Percentiles rank a stretch among this genome's conserved stretches.
phyloP scores from a whole-genome alignment of 1,140 invertebrate species.

The Calephelis virginiensis region DNA sequence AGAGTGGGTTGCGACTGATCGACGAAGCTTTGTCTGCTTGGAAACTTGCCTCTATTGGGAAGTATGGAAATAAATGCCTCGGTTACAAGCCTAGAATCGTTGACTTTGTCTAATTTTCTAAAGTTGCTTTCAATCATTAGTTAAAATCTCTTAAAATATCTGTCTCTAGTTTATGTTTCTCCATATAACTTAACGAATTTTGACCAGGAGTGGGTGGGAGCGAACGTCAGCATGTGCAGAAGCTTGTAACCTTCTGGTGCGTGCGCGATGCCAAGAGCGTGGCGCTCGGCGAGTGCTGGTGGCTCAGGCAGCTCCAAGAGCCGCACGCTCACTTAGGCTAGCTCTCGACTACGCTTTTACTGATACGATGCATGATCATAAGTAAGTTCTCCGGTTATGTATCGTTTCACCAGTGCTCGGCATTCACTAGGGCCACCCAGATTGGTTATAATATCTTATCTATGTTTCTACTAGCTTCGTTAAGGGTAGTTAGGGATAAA shows the following conservation, averaged over 20 bases:
- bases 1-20: constrained; percentile 41
- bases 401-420: too few relatives aligned
- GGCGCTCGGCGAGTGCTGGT: constrained; percentile 54
- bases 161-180: too few relatives aligned
- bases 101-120: too few relatives aligned
- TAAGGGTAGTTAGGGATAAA: too few relatives aligned
- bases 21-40: constrained; percentile 60
- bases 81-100: too few relatives aligned
- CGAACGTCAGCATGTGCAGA: constrained; percentile 54
- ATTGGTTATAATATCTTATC: too few relatives aligned
- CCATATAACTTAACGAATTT: neutral
- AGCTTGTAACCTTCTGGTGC: constrained; percentile 49
- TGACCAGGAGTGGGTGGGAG: constrained; percentile 54
- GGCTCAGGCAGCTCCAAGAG: constrained; percentile 55
- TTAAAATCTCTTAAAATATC: too few relatives aligned
- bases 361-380: constrained; percentile 61
- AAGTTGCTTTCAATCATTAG: too few relatives aligned
- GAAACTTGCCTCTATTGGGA: constrained; percentile 59
- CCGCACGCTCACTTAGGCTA: constrained; percentile 49
- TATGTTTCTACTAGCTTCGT: too few relatives aligned
- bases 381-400: constrained; percentile 35
- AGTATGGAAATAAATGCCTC: constrained; percentile 38
- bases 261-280: constrained; percentile 57
- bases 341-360: constrained; percentile 68
- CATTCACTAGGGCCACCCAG: too few relatives aligned